These are phyloP conservation scores for Bombus consobrinus DNA, from an alignment of 1,140 invertebrate species.

Conservation along the genomic window DNA sequence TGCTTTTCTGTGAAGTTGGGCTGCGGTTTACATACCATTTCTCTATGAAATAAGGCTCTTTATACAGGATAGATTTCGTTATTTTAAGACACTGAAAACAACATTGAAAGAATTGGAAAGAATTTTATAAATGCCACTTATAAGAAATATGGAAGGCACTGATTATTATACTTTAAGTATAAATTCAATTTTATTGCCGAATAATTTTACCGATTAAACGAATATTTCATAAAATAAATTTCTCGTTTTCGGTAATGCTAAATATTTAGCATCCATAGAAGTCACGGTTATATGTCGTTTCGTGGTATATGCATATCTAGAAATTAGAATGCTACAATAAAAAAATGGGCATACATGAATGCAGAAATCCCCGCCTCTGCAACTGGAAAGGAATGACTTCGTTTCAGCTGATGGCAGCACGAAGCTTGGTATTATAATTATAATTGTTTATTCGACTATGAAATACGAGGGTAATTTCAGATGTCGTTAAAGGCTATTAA, in stretches of 20 bases:
- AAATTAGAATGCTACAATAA: background rate
- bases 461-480: conserved; percentile 61
- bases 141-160: no score
- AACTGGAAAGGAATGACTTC: background rate
- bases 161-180: no score
- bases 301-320: background rate
- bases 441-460: conserved; percentile 57
- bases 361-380: conserved; percentile 21
- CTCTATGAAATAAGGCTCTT: no score
- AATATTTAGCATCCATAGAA: background rate
- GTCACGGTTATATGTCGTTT: background rate
- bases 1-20: no score
- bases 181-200: no score
- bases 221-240: no score
- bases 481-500: conserved; percentile 64
- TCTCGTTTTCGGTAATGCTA: background rate
- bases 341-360: background rate
- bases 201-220: no score
- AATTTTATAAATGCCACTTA: background rate
- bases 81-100: no score
- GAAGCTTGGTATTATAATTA: conserved; percentile 23
- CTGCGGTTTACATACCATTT: no score
- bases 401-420: conserved; percentile 4
- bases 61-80: no score
- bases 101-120: background rate